These are phyloP conservation scores for Cheilosia pagana DNA, from an alignment of 2,888 invertebrate species.

Conservation along the genomic window DNA sequence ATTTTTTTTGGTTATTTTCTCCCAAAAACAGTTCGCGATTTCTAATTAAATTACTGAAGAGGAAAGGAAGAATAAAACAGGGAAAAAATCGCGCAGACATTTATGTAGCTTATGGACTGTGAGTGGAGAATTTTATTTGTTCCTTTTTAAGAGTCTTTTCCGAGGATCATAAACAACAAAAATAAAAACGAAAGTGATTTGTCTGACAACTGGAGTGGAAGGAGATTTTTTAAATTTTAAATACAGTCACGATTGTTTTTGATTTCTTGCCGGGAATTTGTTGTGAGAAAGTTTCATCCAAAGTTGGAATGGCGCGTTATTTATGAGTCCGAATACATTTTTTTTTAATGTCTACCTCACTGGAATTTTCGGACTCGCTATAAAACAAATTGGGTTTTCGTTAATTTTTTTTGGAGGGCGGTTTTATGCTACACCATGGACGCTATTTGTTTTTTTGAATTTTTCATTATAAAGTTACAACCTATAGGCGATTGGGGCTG, in stretches of 20 bases:
- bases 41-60: slow-evolving; percentile 28
- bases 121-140: background rate
- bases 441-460: too few relatives aligned
- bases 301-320: background rate
- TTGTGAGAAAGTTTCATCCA: background rate
- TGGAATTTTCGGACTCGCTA: too few relatives aligned
- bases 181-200: slow-evolving; percentile 8
- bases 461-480: too few relatives aligned
- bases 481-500: too few relatives aligned
- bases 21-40: background rate
- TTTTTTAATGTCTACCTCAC: too few relatives aligned
- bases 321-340: background rate
- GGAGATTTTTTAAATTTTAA: slow-evolving; percentile 1
- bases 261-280: background rate
- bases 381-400: too few relatives aligned
- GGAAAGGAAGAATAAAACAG: background rate
- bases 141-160: background rate
- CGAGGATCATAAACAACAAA: slow-evolving; percentile 1
- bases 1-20: too few relatives aligned
- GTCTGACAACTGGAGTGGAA: background rate
- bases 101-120: slow-evolving; percentile 14
- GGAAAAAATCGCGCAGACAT: slow-evolving; percentile 14
- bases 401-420: too few relatives aligned
- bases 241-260: background rate
- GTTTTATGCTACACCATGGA: too few relatives aligned